Base-by-base conservation (phyloP, 2,888 invertebrate genomes). In the Idaea dimidiata region DNA sequence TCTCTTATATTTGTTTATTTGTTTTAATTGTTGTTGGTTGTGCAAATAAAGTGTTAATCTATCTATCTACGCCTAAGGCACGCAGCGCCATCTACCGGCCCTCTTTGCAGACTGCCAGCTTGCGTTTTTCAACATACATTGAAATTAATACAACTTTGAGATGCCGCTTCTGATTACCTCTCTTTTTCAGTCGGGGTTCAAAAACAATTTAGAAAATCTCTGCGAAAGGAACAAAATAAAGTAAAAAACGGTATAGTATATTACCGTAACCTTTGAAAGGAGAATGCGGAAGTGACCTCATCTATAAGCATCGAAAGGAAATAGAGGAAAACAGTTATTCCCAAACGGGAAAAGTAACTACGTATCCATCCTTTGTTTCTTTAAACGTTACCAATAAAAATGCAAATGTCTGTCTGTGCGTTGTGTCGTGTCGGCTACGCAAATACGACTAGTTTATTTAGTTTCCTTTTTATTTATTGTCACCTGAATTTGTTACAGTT, bases 311-410 rank as follows among this genome's bases (percentile, higher is more conserved):
- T 66, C 67, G 57, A 70, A 62, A 66, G 66, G 63, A 68, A 69
- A 67, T 60, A 71, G 60, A 62, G 63, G 63, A 61, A 69, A 70
- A 71, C 63, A 64, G 66, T 69, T 67, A 77, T 74, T 77, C 74
- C 76, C 74, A 73, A 78, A 74, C 73, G 76, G 78, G 69, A 71
- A 74, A 71, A 72, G 75, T 74, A 76, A 74, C 76, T 71, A 72
- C 74, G 75, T 74, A 80, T 76, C 72, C 73, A 76, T 79, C 81
- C 82, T 83, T 85, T 88, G 87, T 86, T 86, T 86, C 86, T 86
- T 86, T 86, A 88, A 89, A 86, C 86, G 84, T 76, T 83, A 81
- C 80, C 87, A 88, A 90, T 89, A 89, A 89, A 90, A 88, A 90
- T 90, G 89, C 84, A 88, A 90, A 89, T 69, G 73, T 76, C 75